These are phyloP conservation scores for Camptogramma bilineatum DNA, from an alignment of 2,888 invertebrate genomes.

Conservation along the genomic window DNA sequence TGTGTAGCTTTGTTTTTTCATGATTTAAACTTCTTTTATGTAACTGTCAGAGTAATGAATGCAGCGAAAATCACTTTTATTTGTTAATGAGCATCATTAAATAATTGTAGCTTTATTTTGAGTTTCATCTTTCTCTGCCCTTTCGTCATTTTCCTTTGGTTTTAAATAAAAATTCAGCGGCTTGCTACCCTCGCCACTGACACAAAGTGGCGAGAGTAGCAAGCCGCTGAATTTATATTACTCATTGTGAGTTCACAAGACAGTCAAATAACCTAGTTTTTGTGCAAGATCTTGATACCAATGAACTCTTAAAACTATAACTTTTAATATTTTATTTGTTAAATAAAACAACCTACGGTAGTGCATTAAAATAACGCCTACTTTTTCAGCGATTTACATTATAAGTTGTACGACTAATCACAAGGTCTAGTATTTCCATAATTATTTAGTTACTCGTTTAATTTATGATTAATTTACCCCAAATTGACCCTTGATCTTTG, in stretches of 20 bases:
- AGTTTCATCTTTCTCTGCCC: too few relatives aligned
- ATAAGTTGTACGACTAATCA: background rate
- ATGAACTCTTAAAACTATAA: background rate
- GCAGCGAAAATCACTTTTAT: too few relatives aligned
- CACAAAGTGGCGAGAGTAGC: too few relatives aligned
- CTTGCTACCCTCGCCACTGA: background rate
- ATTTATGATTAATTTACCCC: constrained; percentile 9
- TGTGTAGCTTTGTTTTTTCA: background rate
- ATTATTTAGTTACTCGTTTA: background rate
- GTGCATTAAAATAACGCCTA: background rate
- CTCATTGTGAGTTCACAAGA: too few relatives aligned
- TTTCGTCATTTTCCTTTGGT: too few relatives aligned
- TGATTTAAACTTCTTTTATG: background rate
- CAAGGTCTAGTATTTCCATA: background rate
- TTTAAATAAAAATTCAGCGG: too few relatives aligned
- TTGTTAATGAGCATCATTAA: too few relatives aligned
- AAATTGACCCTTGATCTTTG: constrained; percentile 8
- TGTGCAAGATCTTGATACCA: background rate
- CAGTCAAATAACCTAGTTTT: background rate
- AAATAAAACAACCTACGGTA: background rate
- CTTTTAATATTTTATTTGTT: background rate
- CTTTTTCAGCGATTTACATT: background rate
- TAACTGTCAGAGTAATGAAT: background rate
- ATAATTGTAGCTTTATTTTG: too few relatives aligned
- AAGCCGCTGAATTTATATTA: too few relatives aligned